phyloP scores from a whole-genome alignment of 2,888 invertebrate genomes.

The Axea sp. region DNA sequence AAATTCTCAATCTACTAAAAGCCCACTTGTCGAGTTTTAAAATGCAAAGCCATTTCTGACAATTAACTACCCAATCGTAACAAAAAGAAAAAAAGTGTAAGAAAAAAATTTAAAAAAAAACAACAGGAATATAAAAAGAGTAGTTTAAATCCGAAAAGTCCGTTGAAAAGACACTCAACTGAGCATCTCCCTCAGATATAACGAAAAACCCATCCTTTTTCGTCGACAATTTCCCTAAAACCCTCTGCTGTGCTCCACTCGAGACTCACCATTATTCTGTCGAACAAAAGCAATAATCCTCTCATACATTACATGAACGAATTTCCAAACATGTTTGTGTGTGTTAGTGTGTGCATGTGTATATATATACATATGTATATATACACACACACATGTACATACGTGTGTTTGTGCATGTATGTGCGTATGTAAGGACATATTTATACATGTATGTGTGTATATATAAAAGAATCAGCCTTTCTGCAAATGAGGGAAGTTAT shows the following conservation, averaged over 20 bases:
- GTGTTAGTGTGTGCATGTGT: too few species aligned
- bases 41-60: slow-evolving; percentile 18
- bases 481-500: slow-evolving; percentile 20
- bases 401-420: too few species aligned
- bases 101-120: not conserved
- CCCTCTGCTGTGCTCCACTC: slow-evolving; percentile 37
- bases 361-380: too few species aligned
- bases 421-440: too few species aligned
- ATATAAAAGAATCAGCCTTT: slow-evolving; percentile 38
- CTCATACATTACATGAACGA: slow-evolving; percentile 53
- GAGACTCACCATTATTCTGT: slow-evolving; percentile 54
- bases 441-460: too few species aligned
- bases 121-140: not conserved
- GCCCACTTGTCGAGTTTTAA: slow-evolving; percentile 15
- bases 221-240: slow-evolving; percentile 59
- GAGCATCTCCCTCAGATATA: slow-evolving; percentile 4
- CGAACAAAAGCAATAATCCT: slow-evolving; percentile 59
- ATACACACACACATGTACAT: too few species aligned
- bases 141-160: slow-evolving; percentile 5
- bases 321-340: too few species aligned
- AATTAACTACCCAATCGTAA: slow-evolving; percentile 38
- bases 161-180: slow-evolving; percentile 29
- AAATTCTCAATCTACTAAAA: slow-evolving; percentile 28
- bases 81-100: slow-evolving; percentile 5
- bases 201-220: slow-evolving; percentile 30